phyloP scores from a whole-genome alignment of 1,140 invertebrate species.

The Penaeus chinensis region DNA sequence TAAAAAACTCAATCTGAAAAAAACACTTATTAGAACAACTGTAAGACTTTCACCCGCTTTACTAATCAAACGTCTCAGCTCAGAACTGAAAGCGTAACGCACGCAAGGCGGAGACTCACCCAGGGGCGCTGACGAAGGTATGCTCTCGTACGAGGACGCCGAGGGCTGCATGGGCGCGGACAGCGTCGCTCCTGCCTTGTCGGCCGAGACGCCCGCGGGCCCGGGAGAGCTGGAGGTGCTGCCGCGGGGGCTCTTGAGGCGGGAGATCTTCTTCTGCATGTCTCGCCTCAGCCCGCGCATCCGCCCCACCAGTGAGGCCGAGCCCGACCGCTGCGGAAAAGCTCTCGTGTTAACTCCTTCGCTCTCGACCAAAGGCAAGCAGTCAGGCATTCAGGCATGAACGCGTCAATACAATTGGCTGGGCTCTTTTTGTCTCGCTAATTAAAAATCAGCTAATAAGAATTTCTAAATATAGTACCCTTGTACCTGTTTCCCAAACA shows the following conservation, averaged over 20 bases:
- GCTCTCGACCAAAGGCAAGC: too few relatives aligned
- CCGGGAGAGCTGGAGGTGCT: conserved; percentile 52
- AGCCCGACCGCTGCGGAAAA: conserved; percentile 63
- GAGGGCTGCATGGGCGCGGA: neutral
- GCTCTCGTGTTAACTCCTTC: neutral
- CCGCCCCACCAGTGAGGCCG: conserved; percentile 77
- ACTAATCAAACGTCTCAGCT: too few relatives aligned
- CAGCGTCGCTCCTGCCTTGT: neutral
- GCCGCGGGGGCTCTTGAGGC: conserved; percentile 68
- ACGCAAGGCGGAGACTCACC: conserved; percentile 12
- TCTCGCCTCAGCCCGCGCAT: conserved; percentile 80
- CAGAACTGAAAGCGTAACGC: too few relatives aligned
- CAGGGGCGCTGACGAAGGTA: conserved; percentile 35
- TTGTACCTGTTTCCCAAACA: too few relatives aligned
- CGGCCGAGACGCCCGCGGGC: neutral
- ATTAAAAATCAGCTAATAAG: too few relatives aligned
- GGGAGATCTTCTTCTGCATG: conserved; percentile 81
- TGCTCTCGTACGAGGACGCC: conserved; percentile 43
- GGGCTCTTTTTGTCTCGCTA: too few relatives aligned
- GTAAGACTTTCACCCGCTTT: too few relatives aligned
- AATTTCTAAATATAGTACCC: too few relatives aligned
- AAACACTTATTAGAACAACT: too few relatives aligned
- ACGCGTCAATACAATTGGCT: too few relatives aligned
- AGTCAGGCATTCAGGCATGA: too few relatives aligned
- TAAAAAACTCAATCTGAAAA: too few relatives aligned